Percentiles rank a stretch among this genome's conserved stretches.
These are phyloP conservation scores for Xiphophorus birchmanni DNA, from an alignment of 2,797 vertebrate genomes.

Conservation along the genomic window DNA sequence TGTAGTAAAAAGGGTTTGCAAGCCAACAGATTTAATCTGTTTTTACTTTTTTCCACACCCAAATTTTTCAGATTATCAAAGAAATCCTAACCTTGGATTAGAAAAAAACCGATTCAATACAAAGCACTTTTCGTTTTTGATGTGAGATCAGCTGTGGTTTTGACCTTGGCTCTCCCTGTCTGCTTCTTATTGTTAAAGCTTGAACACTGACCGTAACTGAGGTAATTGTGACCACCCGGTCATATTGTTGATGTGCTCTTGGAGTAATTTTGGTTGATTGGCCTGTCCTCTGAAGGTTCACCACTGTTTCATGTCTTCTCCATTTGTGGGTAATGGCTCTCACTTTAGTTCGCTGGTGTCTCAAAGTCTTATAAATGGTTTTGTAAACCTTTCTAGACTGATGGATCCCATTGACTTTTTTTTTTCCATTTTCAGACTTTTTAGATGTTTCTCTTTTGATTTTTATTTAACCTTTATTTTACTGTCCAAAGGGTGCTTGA, in stretches of 20 bases:
- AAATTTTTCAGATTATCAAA: background rate
- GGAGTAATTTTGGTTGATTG: background rate
- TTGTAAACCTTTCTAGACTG: background rate
- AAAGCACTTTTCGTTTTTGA: background rate
- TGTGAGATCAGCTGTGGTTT: background rate
- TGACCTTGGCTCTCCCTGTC: background rate
- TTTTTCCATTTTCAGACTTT: background rate
- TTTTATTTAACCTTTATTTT: no score
- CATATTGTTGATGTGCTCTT: background rate
- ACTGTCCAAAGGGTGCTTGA: slow-evolving; percentile 11
- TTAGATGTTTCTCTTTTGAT: background rate
- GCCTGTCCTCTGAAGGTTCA: background rate
- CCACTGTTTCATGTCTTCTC: background rate
- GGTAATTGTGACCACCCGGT: background rate
- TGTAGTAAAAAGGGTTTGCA: background rate
- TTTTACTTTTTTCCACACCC: background rate
- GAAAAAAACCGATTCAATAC: no score
- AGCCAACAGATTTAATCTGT: background rate
- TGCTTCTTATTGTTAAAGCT: background rate
- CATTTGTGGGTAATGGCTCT: background rate
- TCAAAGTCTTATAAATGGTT: background rate
- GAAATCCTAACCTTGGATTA: background rate
- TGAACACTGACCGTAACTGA: background rate
- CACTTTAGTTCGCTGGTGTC: background rate
- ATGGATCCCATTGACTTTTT: background rate